Conservation (phyloP, 2,797 vertebrate species). For the Pelobates cultripes region DNA sequence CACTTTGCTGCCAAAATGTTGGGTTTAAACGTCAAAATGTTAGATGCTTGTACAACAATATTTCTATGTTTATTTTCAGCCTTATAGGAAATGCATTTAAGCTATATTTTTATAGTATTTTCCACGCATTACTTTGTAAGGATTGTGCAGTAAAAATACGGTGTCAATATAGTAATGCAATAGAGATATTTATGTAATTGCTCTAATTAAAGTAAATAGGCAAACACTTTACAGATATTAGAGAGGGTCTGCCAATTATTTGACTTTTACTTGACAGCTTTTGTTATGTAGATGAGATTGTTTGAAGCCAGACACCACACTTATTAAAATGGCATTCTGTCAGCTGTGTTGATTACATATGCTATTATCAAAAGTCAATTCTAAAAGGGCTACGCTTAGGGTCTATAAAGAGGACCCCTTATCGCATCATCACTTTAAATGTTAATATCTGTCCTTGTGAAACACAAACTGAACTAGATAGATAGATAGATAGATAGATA, state of each 20-base stretch:
- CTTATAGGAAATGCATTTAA: too few relatives aligned
- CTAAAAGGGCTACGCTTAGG: neutral
- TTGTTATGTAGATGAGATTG: slow-evolving; percentile 49
- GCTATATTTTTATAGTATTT: too few relatives aligned
- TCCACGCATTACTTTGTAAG: too few relatives aligned
- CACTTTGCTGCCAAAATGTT: too few relatives aligned
- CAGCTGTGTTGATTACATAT: slow-evolving; percentile 41
- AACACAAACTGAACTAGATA: neutral
- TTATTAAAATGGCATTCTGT: slow-evolving; percentile 51
- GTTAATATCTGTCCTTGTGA: slow-evolving; percentile 60
- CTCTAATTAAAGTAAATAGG: neutral
- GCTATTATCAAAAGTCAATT: slow-evolving; percentile 27
- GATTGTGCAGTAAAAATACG: too few relatives aligned
- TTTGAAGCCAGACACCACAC: slow-evolving; percentile 30
- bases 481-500: slow-evolving; percentile 24
- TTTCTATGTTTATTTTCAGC: too few relatives aligned
- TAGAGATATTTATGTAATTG: too few relatives aligned
- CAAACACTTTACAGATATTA: neutral
- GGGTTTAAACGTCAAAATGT: too few relatives aligned
- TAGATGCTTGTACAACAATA: too few relatives aligned
- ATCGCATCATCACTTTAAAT: slow-evolving; percentile 53
- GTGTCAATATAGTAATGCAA: too few relatives aligned
- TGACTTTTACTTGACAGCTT: slow-evolving; percentile 28
- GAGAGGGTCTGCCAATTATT: neutral
- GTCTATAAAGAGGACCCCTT: neutral